Base-by-base conservation (phyloP, 2,113 vertebrate species). In the Corythaixoides concolor region DNA sequence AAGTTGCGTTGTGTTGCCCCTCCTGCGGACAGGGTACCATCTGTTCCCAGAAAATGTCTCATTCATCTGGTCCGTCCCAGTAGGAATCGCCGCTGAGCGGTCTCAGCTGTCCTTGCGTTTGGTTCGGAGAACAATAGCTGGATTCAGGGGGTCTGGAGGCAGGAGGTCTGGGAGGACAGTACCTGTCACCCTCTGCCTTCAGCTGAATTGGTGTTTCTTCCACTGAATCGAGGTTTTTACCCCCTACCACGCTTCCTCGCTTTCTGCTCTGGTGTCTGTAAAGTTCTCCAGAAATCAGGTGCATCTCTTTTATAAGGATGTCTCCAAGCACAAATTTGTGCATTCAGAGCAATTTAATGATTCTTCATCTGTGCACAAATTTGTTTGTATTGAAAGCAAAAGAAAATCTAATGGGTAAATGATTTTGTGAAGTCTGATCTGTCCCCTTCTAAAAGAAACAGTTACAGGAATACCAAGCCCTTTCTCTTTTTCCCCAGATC, bases 401-500 rank as follows among this genome's bases (percentile, higher is more conserved):
- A 78, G 20, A 78, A 87, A 67, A 73, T 72, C 11, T 21, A 45
- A 30, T 0, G 2, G 11, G 9, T 83, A n/a, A 37, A 60, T 52
- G 22, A 11, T 82, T 89, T 41, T 12, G 6, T 69, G 20, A 66
- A 75, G 53, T 47, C 33, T 68, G 11, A 39, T 72, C 41, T 19
- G 56, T 79, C 50, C 39, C 24, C 33, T 79, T 50, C 66, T 72
- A 41, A 84, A 86, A 92, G 10, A 41, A n/a, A 1, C 37, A 41
- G 23, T 60, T 78, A 14, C 0, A 6, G 26, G 20, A 85, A 33
- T 35, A 23, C 12, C 8, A 27, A 59, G 1, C 27, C 47, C 27
- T 63, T 73, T 52, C 24, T 97, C n/a, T 82, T 55, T 91, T 74
- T 74, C 77, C 62, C 33, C 97, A 99, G 99, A 91, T 98, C 99